Base-by-base conservation (phyloP, 2,797 vertebrate genomes). In the Sitta carolinensis region DNA sequence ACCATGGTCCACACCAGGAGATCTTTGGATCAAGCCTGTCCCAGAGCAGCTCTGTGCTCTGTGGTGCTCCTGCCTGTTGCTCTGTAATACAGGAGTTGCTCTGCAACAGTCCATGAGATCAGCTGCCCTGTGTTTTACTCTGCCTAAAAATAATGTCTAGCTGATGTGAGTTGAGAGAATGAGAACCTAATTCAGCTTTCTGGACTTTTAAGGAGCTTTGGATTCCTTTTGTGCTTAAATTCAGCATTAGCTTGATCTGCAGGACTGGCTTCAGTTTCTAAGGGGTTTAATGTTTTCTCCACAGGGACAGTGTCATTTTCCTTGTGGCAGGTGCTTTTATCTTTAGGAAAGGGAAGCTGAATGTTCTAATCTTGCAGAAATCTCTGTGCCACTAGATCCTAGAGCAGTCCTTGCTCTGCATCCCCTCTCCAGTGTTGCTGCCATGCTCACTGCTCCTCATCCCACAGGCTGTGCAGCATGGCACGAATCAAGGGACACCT, bases 371-470 rank as follows among this genome's bases (percentile, higher is more conserved):
- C 10, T 27, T n/a, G 16, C 6, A 29, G 43, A 9, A 9, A 61
- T 64, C 14, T 7, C 47, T 27, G 0, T 21, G 38, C 7, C 5
- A 0, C 7, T 20, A 19, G n/a, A 21, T 26, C 29, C 77, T 27
- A 26, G 22, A 2, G 15, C 29, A 52, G 45, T 6, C 40, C 52
- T 80, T 64, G 59, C 45, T 67, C 38, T 70, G 16, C 23, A 5
- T 38, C 10, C 32, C 43, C 10, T 7, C 3, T 32, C 17, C 1
- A 1, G 1, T 3, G 32, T 2, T 40, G 20, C 70, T 78, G 58
- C 48, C 10, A 0, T 22, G 30, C 16, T 23, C 23, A 0, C 18
- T 2, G 1, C 30, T 16, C 29, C 74, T 47, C 5, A 2, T 16
- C 23, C 54, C 16, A 1, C 12, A 18, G 45, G 23, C 80, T 69